Conservation (phyloP, 1,140 invertebrate genomes). For the Pseudomyrmex dendroicus region DNA sequence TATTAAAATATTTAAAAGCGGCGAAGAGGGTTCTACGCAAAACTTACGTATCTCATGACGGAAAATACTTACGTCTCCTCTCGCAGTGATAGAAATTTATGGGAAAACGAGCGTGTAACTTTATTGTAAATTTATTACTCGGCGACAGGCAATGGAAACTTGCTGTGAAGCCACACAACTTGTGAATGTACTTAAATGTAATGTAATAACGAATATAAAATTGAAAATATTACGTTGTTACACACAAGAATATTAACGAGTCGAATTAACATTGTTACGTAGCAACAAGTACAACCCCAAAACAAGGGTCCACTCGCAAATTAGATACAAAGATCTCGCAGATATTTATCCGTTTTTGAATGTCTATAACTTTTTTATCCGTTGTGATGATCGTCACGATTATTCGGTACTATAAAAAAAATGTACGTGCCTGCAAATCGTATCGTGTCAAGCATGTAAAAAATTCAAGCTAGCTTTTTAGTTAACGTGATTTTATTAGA, state of each 20-base stretch:
- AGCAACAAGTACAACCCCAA: constrained; percentile 67
- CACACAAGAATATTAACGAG: constrained; percentile 54
- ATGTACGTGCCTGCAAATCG: constrained; percentile 47
- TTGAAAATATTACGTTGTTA: constrained; percentile 69
- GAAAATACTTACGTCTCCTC: constrained; percentile 19
- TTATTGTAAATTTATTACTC: constrained; percentile 47
- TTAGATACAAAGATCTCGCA: constrained; percentile 50
- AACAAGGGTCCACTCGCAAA: constrained; percentile 71
- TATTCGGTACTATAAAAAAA: constrained; percentile 18
- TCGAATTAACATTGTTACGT: constrained; percentile 70
- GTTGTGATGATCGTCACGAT: constrained; percentile 13
- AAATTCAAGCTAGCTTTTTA: constrained; percentile 22
- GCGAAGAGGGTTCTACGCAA: constrained; percentile 9
- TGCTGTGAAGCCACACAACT: constrained; percentile 20
- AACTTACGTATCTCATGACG: background rate
- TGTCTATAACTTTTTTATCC: constrained; percentile 53
- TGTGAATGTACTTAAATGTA: constrained; percentile 56
- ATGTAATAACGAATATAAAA: constrained; percentile 48
- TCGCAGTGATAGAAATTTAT: constrained; percentile 36
- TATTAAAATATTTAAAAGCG: background rate
- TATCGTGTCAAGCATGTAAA: constrained; percentile 13
- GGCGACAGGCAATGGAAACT: constrained; percentile 8
- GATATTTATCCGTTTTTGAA: constrained; percentile 55
- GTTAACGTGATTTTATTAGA: constrained; percentile 39
- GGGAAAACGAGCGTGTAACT: background rate